These are phyloP conservation scores for Smutsia gigantea DNA, from an alignment of 2,797 vertebrate species.

Conservation along the genomic window DNA sequence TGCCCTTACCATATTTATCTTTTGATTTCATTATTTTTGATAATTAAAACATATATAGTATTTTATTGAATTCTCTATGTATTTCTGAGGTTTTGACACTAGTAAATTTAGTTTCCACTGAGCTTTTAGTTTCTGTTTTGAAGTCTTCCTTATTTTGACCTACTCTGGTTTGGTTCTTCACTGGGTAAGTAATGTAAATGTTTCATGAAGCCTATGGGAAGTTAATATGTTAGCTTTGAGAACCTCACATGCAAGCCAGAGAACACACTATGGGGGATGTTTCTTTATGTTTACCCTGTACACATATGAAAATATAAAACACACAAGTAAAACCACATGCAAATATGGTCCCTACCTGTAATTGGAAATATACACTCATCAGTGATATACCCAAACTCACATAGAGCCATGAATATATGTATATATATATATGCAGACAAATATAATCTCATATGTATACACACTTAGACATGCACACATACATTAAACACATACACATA, in stretches of 20 bases:
- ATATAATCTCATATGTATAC: background rate
- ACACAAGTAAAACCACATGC: background rate
- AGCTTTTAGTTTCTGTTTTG: background rate
- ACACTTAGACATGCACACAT: background rate
- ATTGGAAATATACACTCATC: background rate
- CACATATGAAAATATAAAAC: background rate
- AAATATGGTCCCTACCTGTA: background rate
- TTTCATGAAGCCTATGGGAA: background rate
- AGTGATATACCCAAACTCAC: background rate
- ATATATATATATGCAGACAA: background rate
- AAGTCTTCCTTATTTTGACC: background rate
- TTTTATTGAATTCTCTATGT: background rate
- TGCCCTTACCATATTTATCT: background rate
- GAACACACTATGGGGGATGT: background rate
- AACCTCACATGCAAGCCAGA: background rate
- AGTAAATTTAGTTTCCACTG: background rate
- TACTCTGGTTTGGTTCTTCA: background rate
- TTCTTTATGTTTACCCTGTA: background rate
- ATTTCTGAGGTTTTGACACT: background rate
- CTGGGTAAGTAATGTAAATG: background rate
- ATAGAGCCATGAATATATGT: background rate
- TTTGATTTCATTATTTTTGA: background rate
- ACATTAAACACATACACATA: background rate
- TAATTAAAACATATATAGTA: background rate
- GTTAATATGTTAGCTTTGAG: background rate